Base-by-base conservation (phyloP, 2,888 invertebrate genomes). In the Thalpophila matura region DNA sequence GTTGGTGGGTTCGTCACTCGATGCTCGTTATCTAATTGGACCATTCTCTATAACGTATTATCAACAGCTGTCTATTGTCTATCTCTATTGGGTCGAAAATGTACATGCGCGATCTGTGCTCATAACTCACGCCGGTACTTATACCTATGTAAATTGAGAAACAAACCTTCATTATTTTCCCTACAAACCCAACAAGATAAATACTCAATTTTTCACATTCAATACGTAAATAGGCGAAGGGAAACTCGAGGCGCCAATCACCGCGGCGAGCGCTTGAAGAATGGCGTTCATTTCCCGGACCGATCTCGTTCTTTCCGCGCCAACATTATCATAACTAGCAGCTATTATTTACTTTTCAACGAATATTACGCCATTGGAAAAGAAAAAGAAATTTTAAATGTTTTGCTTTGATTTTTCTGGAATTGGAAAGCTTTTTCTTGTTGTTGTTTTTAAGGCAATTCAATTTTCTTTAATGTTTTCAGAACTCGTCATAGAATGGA, bases 221-320 rank as follows among this genome's bases (percentile, higher is more conserved):
- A 57, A 66, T 68, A 74, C 67, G 66, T 72, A 73, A 75, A 67
- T 74, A 77, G 81, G 81, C 76, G 73, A 75, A 71, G 73, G 79
- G 81, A 84, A 83, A 80, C 69, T 79, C 73, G 65, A 81, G 84
- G 83, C 88, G 85, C 88, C 90, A 89, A 90, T 88, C 88, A 85
- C 80, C 62, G 76, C 66, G 65, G 77, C 76, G 59, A 55, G 72
- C 83, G 84, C 66, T 82, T 88, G 86, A 90, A 89, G 84, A 88
- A 90, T 91, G 83, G 86, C 82, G 79, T 81, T 86, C 85, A 90
- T 92, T 94, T 93, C 91, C 91, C 81, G 82, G 81, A 84, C 82
- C 89, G 84, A 85, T 86, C 81, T 81, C 80, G 76, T 80, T 82
- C 85, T 90, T 68, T 92, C 90, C 90, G 86, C 82, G 82, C 83